Evolutionary conservation across 2,797 vertebrate genomes (phyloP), one percentile per base, ranked within the genome.

Genomic region (Columba guinea): DNA sequence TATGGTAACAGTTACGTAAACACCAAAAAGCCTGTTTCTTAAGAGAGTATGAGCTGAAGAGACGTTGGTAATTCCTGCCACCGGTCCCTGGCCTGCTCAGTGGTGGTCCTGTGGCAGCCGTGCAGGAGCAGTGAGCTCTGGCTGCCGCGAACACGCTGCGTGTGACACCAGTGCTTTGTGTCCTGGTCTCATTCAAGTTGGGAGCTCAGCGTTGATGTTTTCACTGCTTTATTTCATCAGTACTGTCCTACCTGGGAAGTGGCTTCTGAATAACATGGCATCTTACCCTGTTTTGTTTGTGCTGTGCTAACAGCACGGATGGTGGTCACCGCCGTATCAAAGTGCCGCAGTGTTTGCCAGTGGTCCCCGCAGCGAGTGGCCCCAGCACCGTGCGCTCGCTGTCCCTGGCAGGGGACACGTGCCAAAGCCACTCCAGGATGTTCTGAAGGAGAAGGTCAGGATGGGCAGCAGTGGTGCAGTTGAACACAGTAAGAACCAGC

Each of bases 361-460:
- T 52, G 34, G 55, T n/a, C 30, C 20, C 39, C 0, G 1, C 48
- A 9, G 27, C 1, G 5, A 49, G 32, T 41, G 55, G 60, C 35
- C 71, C 0, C 0, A 34, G 44, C 51, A 27, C 39, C 1, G 0
- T 46, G 2, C 0, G 0, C 13, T 30, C 2, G 3, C 51, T 1
- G 1, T 27, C 37, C 21, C 32, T 44, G 58, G 41, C 6, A 14
- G 60, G 41, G 32, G 6, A 32, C 28, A 2, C 1, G 2, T 32
- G 44, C 77, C 77, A 64, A 28, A 55, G 14, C 22, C 8, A 2
- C 30, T 37, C 32, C 21, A 19, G 83, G 44, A 8, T 28, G 30
- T 34, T 23, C 4, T 5, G n/a, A 51, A 44, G 63, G 46, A 69
- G 49, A 23, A 39, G n/a, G 48, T 60, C 48, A 46, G 75, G 48